These are phyloP conservation scores for Papilio machaon DNA, from an alignment of 1,140 invertebrate species.

Conservation along the genomic window DNA sequence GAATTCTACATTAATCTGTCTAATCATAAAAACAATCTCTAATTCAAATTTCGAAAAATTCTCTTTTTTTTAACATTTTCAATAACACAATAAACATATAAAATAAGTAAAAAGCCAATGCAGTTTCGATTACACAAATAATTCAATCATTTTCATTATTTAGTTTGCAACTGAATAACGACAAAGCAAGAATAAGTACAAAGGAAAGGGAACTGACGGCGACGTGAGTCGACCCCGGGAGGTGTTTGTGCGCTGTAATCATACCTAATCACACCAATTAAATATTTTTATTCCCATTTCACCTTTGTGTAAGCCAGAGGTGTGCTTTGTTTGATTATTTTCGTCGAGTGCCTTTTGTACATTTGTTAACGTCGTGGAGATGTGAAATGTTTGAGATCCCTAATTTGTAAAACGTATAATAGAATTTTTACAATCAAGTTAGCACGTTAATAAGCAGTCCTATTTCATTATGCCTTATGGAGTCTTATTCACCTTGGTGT, in stretches of 20 bases:
- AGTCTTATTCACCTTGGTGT: neutral
- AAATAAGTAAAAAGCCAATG: slow-evolving; percentile 6
- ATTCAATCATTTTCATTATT: slow-evolving; percentile 32
- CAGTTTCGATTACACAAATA: slow-evolving; percentile 28
- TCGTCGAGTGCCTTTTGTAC: slow-evolving; percentile 61
- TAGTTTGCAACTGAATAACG: slow-evolving; percentile 28
- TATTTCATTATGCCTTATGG: neutral
- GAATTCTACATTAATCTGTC: no score
- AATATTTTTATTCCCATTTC: slow-evolving; percentile 78
- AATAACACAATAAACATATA: neutral
- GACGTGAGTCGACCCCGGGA: slow-evolving; percentile 62
- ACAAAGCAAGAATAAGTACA: slow-evolving; percentile 35
- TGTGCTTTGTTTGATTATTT: slow-evolving; percentile 68
- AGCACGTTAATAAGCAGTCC: neutral
- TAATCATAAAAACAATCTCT: no score
- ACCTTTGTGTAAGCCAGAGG: slow-evolving; percentile 58
- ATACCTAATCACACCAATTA: slow-evolving; percentile 77
- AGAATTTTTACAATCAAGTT: slow-evolving; percentile 7
- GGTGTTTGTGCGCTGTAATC: slow-evolving; percentile 73
- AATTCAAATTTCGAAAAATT: neutral
- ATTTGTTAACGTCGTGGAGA: slow-evolving; percentile 27
- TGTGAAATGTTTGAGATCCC: slow-evolving; percentile 32
- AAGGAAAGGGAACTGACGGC: slow-evolving; percentile 42
- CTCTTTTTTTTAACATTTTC: no score
- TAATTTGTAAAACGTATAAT: slow-evolving; percentile 34